Conservation (phyloP, 2,113 vertebrate species). For the Elephantulus edwardii region DNA sequence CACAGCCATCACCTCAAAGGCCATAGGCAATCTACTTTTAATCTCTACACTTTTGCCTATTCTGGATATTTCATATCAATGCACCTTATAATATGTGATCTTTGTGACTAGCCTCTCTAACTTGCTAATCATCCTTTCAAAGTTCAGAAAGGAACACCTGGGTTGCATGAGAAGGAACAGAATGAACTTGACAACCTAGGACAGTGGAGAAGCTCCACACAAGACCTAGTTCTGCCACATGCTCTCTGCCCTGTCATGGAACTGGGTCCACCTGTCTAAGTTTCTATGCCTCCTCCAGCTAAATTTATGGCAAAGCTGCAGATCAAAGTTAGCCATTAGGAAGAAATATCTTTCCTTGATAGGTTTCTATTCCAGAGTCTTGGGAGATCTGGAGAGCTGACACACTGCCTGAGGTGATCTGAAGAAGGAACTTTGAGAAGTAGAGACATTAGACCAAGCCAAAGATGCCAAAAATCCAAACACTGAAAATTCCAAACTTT, state of each 20-base stretch:
- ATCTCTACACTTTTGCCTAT: not conserved
- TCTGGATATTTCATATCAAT: not conserved
- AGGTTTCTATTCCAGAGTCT: not conserved
- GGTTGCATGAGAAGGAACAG: not conserved
- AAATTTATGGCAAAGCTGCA: not conserved
- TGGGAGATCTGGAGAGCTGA: not conserved
- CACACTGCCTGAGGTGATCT: not conserved
- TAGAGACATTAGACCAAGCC: not conserved
- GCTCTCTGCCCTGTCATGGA: not conserved
- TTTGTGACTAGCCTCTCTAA: not conserved
- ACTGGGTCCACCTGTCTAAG: not conserved
- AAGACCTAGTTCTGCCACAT: not conserved
- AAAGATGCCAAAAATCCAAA: not conserved
- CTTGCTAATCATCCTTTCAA: not conserved
- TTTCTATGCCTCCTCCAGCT: not conserved
- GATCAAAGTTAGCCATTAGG: not conserved
- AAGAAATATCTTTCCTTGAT: conserved; percentile 9
- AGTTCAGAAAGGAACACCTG: not conserved
- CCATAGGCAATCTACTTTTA: not conserved
- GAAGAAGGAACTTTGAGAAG: not conserved
- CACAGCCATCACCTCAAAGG: not conserved
- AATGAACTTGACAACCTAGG: not conserved
- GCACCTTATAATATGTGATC: not conserved
- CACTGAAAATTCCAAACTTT: not conserved
- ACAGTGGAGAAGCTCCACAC: not conserved